Conservation (phyloP, 2,888 invertebrate species). For the Melinopterus prodromus region DNA sequence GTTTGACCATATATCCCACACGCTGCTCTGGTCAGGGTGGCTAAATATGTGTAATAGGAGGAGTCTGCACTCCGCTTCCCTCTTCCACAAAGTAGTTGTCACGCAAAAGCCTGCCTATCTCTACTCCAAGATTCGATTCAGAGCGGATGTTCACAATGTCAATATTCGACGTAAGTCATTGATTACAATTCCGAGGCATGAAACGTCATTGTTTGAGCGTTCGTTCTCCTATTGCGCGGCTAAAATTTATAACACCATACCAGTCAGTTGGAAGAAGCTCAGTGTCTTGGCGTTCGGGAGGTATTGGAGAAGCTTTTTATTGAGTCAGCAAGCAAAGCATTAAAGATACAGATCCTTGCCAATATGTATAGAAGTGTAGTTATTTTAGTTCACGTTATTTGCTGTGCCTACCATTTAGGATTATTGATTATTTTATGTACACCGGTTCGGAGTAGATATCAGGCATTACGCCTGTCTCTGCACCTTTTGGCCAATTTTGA, state of each 20-base stretch:
- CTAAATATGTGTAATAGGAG: not conserved
- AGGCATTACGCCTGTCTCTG: too few species aligned
- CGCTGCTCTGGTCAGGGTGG: not conserved
- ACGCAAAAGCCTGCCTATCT: not conserved
- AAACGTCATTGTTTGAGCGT: not conserved
- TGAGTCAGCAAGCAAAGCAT: too few species aligned
- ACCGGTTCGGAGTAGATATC: too few species aligned
- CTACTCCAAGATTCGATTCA: not conserved
- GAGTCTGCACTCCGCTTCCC: not conserved
- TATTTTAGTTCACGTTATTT: too few species aligned
- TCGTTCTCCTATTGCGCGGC: conserved; percentile 4
- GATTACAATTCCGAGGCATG: not conserved
- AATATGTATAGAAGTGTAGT: too few species aligned
- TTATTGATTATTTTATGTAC: too few species aligned
- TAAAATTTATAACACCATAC: not conserved
- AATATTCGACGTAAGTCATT: not conserved
- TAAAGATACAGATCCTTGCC: too few species aligned
- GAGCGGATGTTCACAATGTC: not conserved
- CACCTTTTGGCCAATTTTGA: too few species aligned
- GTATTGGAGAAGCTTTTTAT: too few species aligned
- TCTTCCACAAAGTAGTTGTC: not conserved
- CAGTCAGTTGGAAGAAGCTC: too few species aligned
- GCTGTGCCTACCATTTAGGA: too few species aligned
- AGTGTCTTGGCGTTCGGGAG: too few species aligned
- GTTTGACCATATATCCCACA: not conserved